Conservation (phyloP, 2,888 invertebrate genomes). For the Drymonia ruficornis region DNA sequence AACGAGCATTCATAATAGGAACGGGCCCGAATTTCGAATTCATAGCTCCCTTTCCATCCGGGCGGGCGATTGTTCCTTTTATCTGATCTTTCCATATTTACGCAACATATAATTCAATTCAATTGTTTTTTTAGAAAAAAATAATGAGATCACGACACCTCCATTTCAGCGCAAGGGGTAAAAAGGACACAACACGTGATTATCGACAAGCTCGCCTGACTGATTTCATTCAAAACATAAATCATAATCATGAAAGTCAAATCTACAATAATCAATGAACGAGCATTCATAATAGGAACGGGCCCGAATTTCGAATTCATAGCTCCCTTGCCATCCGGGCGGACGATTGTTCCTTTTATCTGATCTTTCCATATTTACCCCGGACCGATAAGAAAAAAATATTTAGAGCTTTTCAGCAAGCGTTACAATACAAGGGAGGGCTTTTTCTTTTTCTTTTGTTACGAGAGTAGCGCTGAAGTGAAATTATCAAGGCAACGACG, state of each 20-base stretch:
- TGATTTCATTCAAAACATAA: too few species aligned
- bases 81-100: slow-evolving; percentile 1
- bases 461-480: background rate
- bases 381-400: background rate
- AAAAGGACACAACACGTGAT: too few species aligned
- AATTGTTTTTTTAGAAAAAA: too few species aligned
- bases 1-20: background rate
- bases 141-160: too few species aligned
- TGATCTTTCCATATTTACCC: background rate
- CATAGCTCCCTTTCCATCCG: background rate
- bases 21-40: background rate
- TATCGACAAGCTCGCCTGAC: too few species aligned
- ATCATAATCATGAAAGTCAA: too few species aligned
- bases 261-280: background rate
- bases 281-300: background rate
- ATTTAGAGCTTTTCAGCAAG: background rate
- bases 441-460: background rate
- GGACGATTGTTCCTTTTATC: background rate
- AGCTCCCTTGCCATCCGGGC: background rate
- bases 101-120: too few species aligned
- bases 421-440: background rate
- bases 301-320: background rate
- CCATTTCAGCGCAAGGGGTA: too few species aligned
- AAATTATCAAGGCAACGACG: slow-evolving; percentile 3
- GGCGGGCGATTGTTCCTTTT: background rate